Percentiles rank a stretch among this genome's conserved stretches.
Evolutionary conservation across 1,140 invertebrate genomes (phyloP).

Genomic region (Paramacrobiotus metropolitanus): DNA sequence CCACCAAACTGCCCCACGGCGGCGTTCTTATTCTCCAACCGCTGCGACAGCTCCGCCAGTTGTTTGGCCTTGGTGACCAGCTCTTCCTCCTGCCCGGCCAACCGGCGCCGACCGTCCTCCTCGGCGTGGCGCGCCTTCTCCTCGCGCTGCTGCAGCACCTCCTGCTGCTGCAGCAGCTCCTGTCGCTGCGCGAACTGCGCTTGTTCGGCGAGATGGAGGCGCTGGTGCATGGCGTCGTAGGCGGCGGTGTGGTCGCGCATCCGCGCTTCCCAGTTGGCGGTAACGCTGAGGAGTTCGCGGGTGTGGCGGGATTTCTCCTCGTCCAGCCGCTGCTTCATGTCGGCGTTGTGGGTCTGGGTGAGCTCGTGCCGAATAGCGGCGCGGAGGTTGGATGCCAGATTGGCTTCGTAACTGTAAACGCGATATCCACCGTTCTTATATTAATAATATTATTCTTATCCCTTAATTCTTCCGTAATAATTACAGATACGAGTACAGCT

Average conservation of each 20-base stretch:
- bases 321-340: neutral
- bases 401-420: no score
- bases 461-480: no score
- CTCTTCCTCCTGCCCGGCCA: neutral
- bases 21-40: neutral
- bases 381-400: no score
- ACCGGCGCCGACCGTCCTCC: neutral
- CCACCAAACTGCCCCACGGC: neutral
- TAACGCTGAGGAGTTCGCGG: neutral
- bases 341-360: neutral
- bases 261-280: neutral
- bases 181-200: neutral
- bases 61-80: neutral
- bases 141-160: neutral
- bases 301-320: neutral
- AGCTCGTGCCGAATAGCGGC: no score
- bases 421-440: no score
- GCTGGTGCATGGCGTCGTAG: neutral
- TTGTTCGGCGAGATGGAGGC: neutral
- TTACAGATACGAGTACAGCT: no score
- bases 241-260: neutral
- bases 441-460: no score
- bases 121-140: neutral
- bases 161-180: neutral
- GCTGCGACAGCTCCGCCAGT: neutral